phyloP scores from a whole-genome alignment of 2,888 invertebrate genomes.

The Yponomeuta malinellus region DNA sequence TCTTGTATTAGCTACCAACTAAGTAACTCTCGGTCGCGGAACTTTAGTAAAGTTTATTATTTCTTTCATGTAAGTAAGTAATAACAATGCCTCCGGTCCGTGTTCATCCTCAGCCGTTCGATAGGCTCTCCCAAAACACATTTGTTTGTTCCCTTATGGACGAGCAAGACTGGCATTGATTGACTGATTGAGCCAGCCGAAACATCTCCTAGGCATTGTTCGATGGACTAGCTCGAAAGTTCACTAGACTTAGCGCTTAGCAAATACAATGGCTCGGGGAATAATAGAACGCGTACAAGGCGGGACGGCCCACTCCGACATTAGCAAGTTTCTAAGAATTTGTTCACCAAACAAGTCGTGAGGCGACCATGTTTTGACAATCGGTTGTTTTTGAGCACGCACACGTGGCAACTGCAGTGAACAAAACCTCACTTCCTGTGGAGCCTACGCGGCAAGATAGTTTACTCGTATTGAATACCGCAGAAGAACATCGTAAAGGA shows the following conservation, averaged over 20 bases:
- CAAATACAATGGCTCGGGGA: not conserved
- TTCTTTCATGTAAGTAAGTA: not conserved
- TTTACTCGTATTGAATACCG: too few relatives aligned
- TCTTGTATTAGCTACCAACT: not conserved
- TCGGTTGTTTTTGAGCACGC: conserved; percentile 32
- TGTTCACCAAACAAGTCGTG: conserved; percentile 65
- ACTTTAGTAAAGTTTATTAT: not conserved
- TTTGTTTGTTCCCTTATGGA: not conserved
- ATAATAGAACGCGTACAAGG: conserved; percentile 1
- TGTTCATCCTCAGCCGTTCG: not conserved
- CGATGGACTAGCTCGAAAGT: not conserved
- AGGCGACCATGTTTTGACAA: conserved; percentile 30
- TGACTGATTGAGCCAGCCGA: conserved; percentile 4
- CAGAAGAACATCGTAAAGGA: too few relatives aligned
- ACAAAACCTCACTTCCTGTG: not conserved
- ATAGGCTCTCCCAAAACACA: not conserved
- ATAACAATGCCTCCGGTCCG: not conserved
- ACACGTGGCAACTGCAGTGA: conserved; percentile 26
- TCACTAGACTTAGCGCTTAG: not conserved
- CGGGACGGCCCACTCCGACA: conserved; percentile 33
- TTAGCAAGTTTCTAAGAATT: conserved; percentile 62
- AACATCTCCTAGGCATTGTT: not conserved
- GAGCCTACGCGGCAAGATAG: too few relatives aligned
- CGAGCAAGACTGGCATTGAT: not conserved
- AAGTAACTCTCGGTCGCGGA: not conserved